Evolutionary conservation across 1,140 invertebrate genomes (phyloP), one percentile per base, ranked within the genome.

Genomic region (Pectinophora gossypiella): DNA sequence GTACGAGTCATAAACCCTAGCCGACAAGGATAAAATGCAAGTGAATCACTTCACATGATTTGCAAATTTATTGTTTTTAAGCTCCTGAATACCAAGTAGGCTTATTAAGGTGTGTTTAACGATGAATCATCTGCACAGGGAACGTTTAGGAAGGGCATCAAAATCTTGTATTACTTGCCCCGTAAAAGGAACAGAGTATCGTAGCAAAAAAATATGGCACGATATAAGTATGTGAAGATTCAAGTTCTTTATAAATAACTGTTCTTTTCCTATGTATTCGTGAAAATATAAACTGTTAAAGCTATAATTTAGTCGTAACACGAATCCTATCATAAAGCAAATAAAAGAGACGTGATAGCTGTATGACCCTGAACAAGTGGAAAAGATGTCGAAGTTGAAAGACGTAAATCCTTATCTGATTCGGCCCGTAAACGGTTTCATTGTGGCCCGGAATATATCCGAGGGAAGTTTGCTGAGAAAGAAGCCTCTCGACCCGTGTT

Each of bases 1-100:
- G 10, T 2, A 18, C 19, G 42, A 19, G 16, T 19, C 12, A 44
- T 20, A 44, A 57, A n/a, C n/a, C n/a, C n/a, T 43, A 52, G 51
- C 52, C 52, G 60, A 50, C 59, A 42, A 54, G 59, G 61, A 60
- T 58, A 68, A 68, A 59, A 58, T 57, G 51, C 51, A 54, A 44
- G 63, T 84, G 72, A 84, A 67, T 81, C 80, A 79, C 62, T 68
- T 66, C 45, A 56, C 57, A 62, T 77, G 72, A 80, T 72, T 77
- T 77, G 74, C 74, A 66, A 76, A 68, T 59, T 63, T 71, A 69
- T 63, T 59, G 59, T 54, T 59, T n/a, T 63, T 62, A 49, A 61
- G 56, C 64, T 56, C 49, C 56, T 71, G 76, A 67, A 76, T 76
- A 74, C 64, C 58, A 76, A 79, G 64, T 69, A 72, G 69, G 66